Base-by-base conservation (phyloP, 2,888 invertebrate genomes). In the Hirtodrosophila confusa region DNA sequence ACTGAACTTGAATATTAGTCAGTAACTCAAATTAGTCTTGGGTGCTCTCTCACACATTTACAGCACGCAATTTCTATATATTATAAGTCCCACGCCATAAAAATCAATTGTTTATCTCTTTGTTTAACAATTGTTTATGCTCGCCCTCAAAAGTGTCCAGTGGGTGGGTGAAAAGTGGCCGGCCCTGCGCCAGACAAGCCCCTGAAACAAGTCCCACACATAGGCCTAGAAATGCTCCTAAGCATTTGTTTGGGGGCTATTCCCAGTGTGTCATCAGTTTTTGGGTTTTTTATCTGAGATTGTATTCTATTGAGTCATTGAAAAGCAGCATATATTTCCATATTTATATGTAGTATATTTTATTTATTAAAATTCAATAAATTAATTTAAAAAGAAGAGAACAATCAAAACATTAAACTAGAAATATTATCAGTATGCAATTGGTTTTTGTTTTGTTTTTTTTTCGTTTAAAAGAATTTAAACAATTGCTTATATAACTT, bases 351-450 rank as follows among this genome's bases (percentile, higher is more conserved):
- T 27, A 39, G 37, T 73, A 69, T 68, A 75, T 72, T 73, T 68
- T 54, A 70, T 82, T 82, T 86, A 86, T 75, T 82, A 62, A 75
- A 80, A 70, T 69, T 86, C 80, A 82, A 82, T 86, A 82, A 82
- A 85, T 86, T 82, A 82, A 80, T 82, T 86, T 63, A 61, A 82
- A 82, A 86, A 66, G 41, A 80, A 84, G 68, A 84, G 85, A 82
- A 82, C 82, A 82, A 85, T 83, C 48, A 76, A 83, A 87, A 87
- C 78, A 82, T 83, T 83, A 83, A 87, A 82, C 88, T 83, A 86
- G 78, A 78, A 72, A 71, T 83, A 76, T 84, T 71, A 64, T 69
- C 60, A 61, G 56, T 78, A 87, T 66, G 70, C 64, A 68, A 53
- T 70, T 62, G 37, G 17, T 68, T 72, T 63, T 49, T 12, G 29